A percentile compares a stretch with the other conserved stretches of the same genome.
Evolutionary conservation across 2,113 vertebrate species (phyloP).

Genomic region (Mirounga angustirostris): DNA sequence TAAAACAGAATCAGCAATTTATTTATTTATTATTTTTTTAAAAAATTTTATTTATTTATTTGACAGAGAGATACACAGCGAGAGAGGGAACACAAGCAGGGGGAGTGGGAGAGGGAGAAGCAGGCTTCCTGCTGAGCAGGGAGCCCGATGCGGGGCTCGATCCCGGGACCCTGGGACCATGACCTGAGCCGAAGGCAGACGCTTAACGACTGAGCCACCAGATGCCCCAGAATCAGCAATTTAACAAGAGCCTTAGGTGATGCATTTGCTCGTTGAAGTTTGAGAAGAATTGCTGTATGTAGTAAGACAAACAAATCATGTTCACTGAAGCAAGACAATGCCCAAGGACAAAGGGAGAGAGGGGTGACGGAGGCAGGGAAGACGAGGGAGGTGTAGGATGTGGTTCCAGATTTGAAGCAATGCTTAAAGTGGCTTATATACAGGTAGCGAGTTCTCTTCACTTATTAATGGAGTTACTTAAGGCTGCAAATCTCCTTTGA

Average conservation of each 20-base stretch:
- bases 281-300: background rate
- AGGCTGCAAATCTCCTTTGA: background rate
- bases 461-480: background rate
- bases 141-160: too few species aligned
- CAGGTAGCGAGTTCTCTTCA: background rate
- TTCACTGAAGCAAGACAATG: background rate
- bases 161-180: too few species aligned
- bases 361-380: background rate
- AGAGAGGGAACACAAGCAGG: too few species aligned
- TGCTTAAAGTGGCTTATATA: background rate
- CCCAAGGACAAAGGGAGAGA: background rate
- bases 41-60: too few species aligned
- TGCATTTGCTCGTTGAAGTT: background rate
- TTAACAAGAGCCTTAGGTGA: background rate
- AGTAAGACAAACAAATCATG: background rate
- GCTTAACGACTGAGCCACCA: too few species aligned
- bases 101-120: too few species aligned
- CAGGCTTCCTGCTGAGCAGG: too few species aligned
- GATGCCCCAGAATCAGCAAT: background rate
- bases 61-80: too few species aligned
- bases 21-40: background rate
- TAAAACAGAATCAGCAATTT: background rate
- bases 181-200: too few species aligned
- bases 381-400: too few species aligned
- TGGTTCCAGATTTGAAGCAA: background rate